Base-by-base conservation (phyloP, 2,113 vertebrate species). In the Hydropotes inermis region DNA sequence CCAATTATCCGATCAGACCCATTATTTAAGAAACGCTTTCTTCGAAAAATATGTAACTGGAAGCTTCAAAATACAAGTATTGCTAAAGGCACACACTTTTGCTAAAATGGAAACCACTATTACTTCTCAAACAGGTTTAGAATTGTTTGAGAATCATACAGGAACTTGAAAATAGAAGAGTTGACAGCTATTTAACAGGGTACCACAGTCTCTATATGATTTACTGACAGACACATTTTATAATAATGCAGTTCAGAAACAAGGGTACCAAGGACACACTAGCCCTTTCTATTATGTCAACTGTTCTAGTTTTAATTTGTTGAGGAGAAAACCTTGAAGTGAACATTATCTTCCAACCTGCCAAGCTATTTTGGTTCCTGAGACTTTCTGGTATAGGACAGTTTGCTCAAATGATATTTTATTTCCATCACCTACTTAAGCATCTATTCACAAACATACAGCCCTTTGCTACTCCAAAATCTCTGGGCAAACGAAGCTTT, bases 231-330 rank as follows among this genome's bases (percentile, higher is more conserved):
- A 98, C 98, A 98, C 97, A 98, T 98, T 98, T 70, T 88, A 88
- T 97, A 39, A 87, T 28, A 47, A 94, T 94, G 97, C 93, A 95
- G 74, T 96, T 97, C 64, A 95, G 92, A 98, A 93, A 97, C 94
- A 98, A 97, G 95, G 97, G 96, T 79, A 97, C 95, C 97, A 98
- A 98, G 96, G 93, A 98, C 87, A 97, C 70, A 93, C 95, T 96
- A 98, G 45, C 91, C 93, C 95, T 98, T 98, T 98, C 97, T 98
- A 98, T 98, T 98, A 98, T 98, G 98, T 97, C 96, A 98, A 70
- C 85, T 97, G 97, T 87, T 98, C n/a, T 23, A 64, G 61, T 91
- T 98, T 98, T 97, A 97, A 92, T 97, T 97, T 87, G 96, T 87
- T 98, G 88, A 89, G 87, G 91, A 94, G 78, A 93, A 98, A 98